Conservation (phyloP, 2,888 invertebrate genomes). For the Ariolimax columbianus region DNA sequence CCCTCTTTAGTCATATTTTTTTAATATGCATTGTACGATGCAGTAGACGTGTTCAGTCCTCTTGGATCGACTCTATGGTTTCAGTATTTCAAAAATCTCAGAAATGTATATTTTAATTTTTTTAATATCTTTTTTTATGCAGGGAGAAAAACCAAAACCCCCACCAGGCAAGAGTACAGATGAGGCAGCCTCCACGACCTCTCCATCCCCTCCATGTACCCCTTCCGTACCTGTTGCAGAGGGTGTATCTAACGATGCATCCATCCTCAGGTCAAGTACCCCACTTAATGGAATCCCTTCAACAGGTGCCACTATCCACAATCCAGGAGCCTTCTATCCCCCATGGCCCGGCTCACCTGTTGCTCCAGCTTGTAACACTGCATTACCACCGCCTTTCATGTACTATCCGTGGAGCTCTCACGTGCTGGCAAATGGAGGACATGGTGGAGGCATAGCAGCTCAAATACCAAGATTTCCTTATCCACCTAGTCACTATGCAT, state of each 20-base stretch:
- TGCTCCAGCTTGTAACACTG: neutral
- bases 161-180: constrained; percentile 10
- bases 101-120: no score
- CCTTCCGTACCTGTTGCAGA: constrained; percentile 19
- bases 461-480: constrained; percentile 49
- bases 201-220: constrained; percentile 4
- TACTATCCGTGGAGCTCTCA: constrained; percentile 28
- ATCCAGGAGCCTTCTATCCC: neutral
- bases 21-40: no score
- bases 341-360: constrained; percentile 6
- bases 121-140: neutral
- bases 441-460: neutral
- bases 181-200: neutral
- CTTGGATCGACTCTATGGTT: no score
- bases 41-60: no score
- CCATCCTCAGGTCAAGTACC: no score
- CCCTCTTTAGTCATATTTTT: no score
- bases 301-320: neutral
- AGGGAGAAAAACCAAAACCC: constrained; percentile 53
- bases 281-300: neutral
- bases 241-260: neutral
- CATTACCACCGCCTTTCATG: constrained; percentile 24
- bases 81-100: no score
- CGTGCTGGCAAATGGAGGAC: neutral
- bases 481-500: constrained; percentile 48